Conservation (phyloP, 1,140 invertebrate species). For the Cheumatopsyche charites region DNA sequence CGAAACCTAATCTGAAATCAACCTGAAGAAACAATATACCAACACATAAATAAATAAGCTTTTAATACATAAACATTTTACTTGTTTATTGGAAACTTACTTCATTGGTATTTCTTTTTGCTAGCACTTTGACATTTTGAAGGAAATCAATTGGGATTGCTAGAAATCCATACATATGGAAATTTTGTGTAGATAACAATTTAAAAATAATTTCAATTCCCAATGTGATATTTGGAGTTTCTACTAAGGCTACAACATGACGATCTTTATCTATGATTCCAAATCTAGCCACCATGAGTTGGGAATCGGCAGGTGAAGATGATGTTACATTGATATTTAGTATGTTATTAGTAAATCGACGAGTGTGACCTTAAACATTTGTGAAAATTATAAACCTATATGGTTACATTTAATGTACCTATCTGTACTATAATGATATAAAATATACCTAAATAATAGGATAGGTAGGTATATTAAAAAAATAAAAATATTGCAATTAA, state of each 20-base stretch:
- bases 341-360: slow-evolving; percentile 69
- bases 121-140: slow-evolving; percentile 66
- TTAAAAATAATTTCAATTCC: slow-evolving; percentile 71
- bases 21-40: slow-evolving; percentile 58
- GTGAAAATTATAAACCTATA: background rate
- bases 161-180: slow-evolving; percentile 73
- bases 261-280: slow-evolving; percentile 71
- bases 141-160: slow-evolving; percentile 74
- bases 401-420: no score
- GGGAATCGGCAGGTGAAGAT: slow-evolving; percentile 68
- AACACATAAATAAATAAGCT: no score
- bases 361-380: slow-evolving; percentile 62
- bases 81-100: slow-evolving; percentile 60
- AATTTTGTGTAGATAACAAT: slow-evolving; percentile 64
- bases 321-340: slow-evolving; percentile 74
- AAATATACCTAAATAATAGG: no score
- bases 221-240: slow-evolving; percentile 67
- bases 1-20: slow-evolving; percentile 76
- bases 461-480: background rate
- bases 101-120: slow-evolving; percentile 66
- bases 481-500: slow-evolving; percentile 3
- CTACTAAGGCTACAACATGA: slow-evolving; percentile 73
- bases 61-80: no score
- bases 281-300: slow-evolving; percentile 67
- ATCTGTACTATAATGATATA: no score